phyloP scores from a whole-genome alignment of 2,797 vertebrate species.

The Peromyscus aztecus region DNA sequence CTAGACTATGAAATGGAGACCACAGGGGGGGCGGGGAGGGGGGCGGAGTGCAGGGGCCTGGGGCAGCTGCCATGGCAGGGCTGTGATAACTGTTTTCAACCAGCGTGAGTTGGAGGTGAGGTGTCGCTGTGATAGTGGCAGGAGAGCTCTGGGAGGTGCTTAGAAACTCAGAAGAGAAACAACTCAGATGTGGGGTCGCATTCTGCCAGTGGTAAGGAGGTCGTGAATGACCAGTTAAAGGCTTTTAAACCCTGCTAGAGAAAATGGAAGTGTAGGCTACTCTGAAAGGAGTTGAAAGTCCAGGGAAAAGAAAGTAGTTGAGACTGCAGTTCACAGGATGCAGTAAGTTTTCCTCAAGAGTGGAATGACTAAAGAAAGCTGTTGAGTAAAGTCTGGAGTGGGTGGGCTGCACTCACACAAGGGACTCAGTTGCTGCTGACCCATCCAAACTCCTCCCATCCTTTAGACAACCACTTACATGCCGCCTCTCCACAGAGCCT shows the following conservation, averaged over 20 bases:
- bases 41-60: too few species aligned
- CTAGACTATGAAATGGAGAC: background rate
- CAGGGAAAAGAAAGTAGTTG: background rate
- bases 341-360: background rate
- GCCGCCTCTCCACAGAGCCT: background rate
- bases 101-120: background rate
- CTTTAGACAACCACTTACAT: background rate
- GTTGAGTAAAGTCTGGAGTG: background rate
- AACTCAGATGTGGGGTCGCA: background rate
- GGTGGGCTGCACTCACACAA: background rate
- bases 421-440: background rate
- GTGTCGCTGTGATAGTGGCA: background rate
- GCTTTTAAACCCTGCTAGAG: background rate
- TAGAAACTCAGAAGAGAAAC: background rate
- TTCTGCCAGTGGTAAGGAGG: background rate
- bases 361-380: background rate
- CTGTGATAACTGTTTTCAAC: background rate
- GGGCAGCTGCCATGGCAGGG: rapidly evolving
- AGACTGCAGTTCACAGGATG: background rate
- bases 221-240: background rate
- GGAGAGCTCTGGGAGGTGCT: background rate
- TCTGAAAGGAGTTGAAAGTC: background rate
- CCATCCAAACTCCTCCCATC: background rate
- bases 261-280: background rate
- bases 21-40: background rate